A percentile compares a stretch with the other conserved stretches of the same genome.
Evolutionary conservation across 2,797 vertebrate species (phyloP).

Genomic region (Sparidentex hasta): DNA sequence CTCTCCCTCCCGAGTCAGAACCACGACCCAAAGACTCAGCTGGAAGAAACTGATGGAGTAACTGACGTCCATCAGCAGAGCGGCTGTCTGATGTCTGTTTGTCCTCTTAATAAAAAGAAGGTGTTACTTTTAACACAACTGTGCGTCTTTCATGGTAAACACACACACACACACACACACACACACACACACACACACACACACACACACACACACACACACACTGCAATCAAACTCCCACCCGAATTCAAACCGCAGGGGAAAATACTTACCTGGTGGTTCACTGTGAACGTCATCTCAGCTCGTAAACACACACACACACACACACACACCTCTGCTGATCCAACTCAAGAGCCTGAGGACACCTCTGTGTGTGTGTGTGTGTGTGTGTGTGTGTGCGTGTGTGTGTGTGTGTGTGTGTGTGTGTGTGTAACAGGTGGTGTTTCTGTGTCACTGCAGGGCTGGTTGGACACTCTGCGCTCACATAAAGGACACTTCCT

Average conservation of each 20-base stretch:
- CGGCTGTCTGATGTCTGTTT: neutral
- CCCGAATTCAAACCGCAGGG: constrained; percentile 46
- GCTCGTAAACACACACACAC: constrained; percentile 55
- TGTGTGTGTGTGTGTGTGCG: no score
- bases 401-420: constrained; percentile 18
- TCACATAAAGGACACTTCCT: constrained; percentile 78
- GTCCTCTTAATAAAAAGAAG: neutral
- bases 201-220: constrained; percentile 11
- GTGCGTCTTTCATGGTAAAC: constrained; percentile 11
- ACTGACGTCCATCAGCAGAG: neutral
- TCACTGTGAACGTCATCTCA: constrained; percentile 56
- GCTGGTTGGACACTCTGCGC: constrained; percentile 65
- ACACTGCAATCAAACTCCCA: constrained; percentile 37
- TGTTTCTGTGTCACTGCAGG: constrained; percentile 53
- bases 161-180: constrained; percentile 14
- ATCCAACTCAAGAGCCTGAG: constrained; percentile 28
- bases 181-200: constrained; percentile 9
- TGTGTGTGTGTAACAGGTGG: constrained; percentile 70
- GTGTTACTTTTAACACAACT: constrained; percentile 31
- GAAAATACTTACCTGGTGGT: constrained; percentile 39
- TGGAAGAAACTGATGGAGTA: neutral
- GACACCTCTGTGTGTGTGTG: neutral
- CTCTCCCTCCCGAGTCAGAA: no score
- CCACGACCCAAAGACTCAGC: no score
- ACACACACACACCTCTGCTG: constrained; percentile 3